phyloP scores from a whole-genome alignment of 2,113 vertebrate species.

The Pavo muticus region DNA sequence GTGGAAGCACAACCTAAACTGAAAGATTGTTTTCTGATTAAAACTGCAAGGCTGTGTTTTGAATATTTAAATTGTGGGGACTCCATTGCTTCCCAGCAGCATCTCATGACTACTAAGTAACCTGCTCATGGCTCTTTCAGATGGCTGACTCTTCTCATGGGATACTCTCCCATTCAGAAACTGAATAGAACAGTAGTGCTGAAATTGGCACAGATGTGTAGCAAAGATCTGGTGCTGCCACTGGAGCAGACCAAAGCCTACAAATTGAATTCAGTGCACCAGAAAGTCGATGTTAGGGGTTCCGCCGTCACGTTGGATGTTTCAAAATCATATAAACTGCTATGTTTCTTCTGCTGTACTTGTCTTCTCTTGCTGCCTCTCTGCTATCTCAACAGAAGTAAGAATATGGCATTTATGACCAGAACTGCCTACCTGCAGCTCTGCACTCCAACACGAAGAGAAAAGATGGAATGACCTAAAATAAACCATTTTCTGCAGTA shows the following conservation, averaged over 20 bases:
- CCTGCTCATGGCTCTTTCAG: neutral
- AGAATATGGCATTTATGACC: neutral
- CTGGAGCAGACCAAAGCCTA: neutral
- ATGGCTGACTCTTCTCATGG: neutral
- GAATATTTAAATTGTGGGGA: conserved; percentile 1
- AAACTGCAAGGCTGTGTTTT: neutral
- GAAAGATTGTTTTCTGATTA: conserved; percentile 3
- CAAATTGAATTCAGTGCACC: neutral
- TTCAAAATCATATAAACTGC: neutral
- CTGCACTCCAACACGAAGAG: neutral
- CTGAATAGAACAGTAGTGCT: neutral
- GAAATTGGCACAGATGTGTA: neutral
- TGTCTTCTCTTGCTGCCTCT: neutral
- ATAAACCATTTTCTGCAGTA: conserved; percentile 12
- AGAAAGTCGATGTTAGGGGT: neutral
- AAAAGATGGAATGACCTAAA: conserved; percentile 1
- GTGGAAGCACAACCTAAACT: neutral
- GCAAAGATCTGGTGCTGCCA: neutral
- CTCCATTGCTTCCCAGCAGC: neutral
- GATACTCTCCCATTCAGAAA: neutral
- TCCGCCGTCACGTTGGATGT: neutral
- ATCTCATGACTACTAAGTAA: conserved; percentile 12
- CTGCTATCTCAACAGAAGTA: neutral
- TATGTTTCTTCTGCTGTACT: neutral
- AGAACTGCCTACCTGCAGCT: neutral